These are phyloP conservation scores for Microtus montanus DNA, from an alignment of 2,113 vertebrate species.

Conservation along the genomic window DNA sequence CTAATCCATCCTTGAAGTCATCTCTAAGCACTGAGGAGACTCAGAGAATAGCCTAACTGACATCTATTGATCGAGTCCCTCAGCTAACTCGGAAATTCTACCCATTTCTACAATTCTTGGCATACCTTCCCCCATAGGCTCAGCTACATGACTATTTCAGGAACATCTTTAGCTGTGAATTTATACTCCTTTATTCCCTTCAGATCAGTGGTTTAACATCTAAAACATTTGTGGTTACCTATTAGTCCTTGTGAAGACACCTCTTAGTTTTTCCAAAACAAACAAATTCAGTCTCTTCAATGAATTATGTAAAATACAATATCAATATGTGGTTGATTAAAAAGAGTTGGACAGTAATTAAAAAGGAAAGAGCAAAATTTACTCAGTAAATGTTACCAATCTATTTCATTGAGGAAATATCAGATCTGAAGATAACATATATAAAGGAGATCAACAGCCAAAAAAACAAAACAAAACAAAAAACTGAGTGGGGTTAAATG, in stretches of 20 bases:
- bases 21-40: background rate
- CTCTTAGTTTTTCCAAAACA: background rate
- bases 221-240: background rate
- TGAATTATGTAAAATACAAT: background rate
- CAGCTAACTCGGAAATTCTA: too few relatives aligned
- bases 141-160: background rate
- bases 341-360: background rate
- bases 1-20: background rate
- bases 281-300: background rate
- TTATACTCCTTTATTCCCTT: background rate
- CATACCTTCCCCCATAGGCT: background rate
- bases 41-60: background rate
- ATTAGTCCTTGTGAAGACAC: background rate
- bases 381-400: background rate
- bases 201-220: too few relatives aligned
- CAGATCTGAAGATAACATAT: background rate
- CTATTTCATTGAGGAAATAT: background rate
- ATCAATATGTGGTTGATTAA: background rate
- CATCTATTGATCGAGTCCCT: too few relatives aligned
- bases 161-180: background rate
- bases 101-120: background rate
- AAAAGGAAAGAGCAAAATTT: background rate
- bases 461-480: too few relatives aligned
- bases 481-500: accelerated
- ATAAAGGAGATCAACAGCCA: background rate